phyloP scores from a whole-genome alignment of 2,113 vertebrate species.

The Thryonomys swinderianus region DNA sequence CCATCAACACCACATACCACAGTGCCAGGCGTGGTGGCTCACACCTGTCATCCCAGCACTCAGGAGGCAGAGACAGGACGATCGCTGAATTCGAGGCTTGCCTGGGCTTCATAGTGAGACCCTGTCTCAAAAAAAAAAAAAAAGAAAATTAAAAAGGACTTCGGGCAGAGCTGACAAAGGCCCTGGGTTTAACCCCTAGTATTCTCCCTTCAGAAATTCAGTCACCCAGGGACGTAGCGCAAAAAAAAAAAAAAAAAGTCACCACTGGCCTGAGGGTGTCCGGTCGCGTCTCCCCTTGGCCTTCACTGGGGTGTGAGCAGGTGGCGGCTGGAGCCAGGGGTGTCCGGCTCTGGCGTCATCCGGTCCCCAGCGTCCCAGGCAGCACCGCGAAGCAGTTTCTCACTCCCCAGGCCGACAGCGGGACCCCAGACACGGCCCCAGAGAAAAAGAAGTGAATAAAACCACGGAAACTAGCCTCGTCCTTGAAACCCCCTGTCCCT shows the following conservation, averaged over 20 bases:
- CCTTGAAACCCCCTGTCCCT: slow-evolving; percentile 74
- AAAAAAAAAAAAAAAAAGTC: too few species aligned
- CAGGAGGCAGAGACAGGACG: background rate
- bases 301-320: background rate
- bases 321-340: too few species aligned
- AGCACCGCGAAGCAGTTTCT: background rate
- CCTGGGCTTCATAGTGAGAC: background rate
- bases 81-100: background rate
- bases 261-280: background rate
- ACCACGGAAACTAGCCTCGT: background rate
- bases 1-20: too few species aligned
- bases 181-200: background rate
- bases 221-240: too few species aligned
- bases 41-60: background rate
- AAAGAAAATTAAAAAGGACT: background rate
- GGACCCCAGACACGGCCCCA: background rate
- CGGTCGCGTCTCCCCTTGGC: rapidly evolving
- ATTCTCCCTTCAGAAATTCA: background rate
- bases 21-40: background rate
- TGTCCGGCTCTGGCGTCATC: too few species aligned
- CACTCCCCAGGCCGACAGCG: background rate
- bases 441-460: slow-evolving; percentile 53
- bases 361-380: background rate
- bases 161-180: background rate
- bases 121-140: background rate